Evolutionary conservation across 2,797 vertebrate species (phyloP).

Genomic region (Cheirogaleus major): DNA sequence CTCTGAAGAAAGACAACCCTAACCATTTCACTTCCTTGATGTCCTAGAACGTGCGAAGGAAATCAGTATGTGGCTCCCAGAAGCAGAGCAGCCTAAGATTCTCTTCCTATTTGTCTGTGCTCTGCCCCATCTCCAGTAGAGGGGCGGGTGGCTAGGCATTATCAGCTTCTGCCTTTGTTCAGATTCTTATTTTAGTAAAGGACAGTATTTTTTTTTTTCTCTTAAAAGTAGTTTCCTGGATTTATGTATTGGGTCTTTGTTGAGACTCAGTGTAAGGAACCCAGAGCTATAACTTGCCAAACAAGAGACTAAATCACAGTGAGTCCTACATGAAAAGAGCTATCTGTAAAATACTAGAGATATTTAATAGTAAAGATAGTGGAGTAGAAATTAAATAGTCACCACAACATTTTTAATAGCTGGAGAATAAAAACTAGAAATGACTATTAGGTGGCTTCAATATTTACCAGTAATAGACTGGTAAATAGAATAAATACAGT

Average conservation of each 20-base stretch:
- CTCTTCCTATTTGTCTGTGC: not conserved
- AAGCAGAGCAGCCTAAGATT: not conserved
- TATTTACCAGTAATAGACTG: not conserved
- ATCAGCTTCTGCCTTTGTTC: not conserved
- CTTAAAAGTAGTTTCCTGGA: not conserved
- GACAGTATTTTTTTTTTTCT: not conserved
- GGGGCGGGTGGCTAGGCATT: not conserved
- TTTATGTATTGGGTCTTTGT: not conserved
- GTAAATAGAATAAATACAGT: not conserved
- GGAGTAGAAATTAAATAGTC: not conserved
- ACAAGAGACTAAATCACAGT: not conserved
- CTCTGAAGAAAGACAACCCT: conserved; percentile 23
- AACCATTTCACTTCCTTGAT: not conserved
- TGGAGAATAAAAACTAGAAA: not conserved
- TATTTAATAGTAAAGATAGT: not conserved
- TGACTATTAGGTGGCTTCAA: not conserved
- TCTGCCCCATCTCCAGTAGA: not conserved
- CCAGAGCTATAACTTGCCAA: conserved; percentile 16
- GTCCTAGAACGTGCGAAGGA: not conserved
- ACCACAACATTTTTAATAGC: not conserved
- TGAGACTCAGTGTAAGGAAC: not conserved
- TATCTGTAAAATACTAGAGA: not conserved
- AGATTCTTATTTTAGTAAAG: conserved; percentile 9
- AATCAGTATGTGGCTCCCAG: not conserved
- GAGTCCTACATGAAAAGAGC: not conserved